These are phyloP conservation scores for Antheraea mylitta DNA, from an alignment of 1,140 invertebrate species.

Conservation along the genomic window DNA sequence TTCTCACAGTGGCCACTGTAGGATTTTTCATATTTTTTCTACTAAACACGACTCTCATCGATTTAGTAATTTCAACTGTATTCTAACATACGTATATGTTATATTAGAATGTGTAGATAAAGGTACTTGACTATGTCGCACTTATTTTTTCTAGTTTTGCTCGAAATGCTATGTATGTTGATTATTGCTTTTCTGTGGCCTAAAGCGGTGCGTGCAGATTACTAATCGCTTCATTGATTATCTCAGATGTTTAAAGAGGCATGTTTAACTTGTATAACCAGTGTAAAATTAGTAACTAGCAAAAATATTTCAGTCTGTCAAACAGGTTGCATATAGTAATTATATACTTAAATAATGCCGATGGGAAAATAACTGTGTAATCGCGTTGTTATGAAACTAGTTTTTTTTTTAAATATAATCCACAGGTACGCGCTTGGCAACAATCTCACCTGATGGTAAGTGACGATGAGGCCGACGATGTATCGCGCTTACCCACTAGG, in stretches of 20 bases:
- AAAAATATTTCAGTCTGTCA: background rate
- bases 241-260: background rate
- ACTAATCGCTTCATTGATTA: constrained; percentile 54
- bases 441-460: too few species aligned
- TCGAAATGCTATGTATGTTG: constrained; percentile 6
- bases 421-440: too few species aligned
- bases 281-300: background rate
- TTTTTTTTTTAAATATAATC: too few species aligned
- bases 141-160: constrained; percentile 16
- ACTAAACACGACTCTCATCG: background rate
- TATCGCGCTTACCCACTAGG: too few species aligned
- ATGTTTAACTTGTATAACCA: background rate
- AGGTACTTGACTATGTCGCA: constrained; percentile 14
- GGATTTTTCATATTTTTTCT: constrained; percentile 16
- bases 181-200: constrained; percentile 13
- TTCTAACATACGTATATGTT: background rate
- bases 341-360: too few species aligned
- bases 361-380: too few species aligned
- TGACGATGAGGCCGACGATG: too few species aligned
- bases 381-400: too few species aligned
- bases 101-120: background rate
- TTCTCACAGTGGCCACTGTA: constrained; percentile 22
- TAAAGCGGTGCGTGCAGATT: constrained; percentile 37
- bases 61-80: constrained; percentile 1
- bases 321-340: too few species aligned